Evolutionary conservation across 2,888 invertebrate species (phyloP).

Genomic region (Hoplodrina ambigua): DNA sequence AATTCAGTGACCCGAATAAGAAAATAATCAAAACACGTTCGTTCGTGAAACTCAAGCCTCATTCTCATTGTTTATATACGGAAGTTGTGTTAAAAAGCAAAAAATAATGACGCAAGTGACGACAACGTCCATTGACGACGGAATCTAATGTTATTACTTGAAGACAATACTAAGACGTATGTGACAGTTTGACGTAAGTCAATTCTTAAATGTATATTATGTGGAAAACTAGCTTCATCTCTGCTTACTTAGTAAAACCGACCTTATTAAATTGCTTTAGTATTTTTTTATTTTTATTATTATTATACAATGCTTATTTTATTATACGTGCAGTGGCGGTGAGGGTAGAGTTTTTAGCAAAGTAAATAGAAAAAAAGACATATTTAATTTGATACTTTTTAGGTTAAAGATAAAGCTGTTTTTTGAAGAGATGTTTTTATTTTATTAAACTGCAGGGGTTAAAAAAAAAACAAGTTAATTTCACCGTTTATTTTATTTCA

Average conservation of each 20-base stretch:
- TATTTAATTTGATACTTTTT: too few species aligned
- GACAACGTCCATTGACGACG: constrained; percentile 14
- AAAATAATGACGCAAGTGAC: constrained; percentile 50
- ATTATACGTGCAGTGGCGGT: too few species aligned
- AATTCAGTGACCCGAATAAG: constrained; percentile 8
- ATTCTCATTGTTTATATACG: constrained; percentile 27
- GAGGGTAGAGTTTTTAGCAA: too few species aligned
- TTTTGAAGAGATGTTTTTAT: too few species aligned
- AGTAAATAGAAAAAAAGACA: too few species aligned
- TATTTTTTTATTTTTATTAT: background rate
- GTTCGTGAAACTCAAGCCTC: constrained; percentile 13
- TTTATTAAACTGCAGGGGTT: too few species aligned
- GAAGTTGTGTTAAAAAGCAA: constrained; percentile 46
- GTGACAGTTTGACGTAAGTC: constrained; percentile 17
- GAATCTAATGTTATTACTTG: constrained; percentile 24
- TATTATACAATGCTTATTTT: too few species aligned
- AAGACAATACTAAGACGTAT: constrained; percentile 35
- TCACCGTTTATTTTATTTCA: too few species aligned
- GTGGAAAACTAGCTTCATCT: constrained; percentile 3
- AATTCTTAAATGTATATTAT: constrained; percentile 13
- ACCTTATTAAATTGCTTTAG: background rate
- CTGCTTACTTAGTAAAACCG: background rate
- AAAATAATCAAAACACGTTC: constrained; percentile 1
- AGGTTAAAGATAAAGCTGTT: too few species aligned
- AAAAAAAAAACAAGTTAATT: too few species aligned